A percentile compares a stretch with the other conserved stretches of the same genome.
These are phyloP conservation scores for Nomada lathburiana DNA, from an alignment of 2,888 invertebrate species.

Conservation along the genomic window DNA sequence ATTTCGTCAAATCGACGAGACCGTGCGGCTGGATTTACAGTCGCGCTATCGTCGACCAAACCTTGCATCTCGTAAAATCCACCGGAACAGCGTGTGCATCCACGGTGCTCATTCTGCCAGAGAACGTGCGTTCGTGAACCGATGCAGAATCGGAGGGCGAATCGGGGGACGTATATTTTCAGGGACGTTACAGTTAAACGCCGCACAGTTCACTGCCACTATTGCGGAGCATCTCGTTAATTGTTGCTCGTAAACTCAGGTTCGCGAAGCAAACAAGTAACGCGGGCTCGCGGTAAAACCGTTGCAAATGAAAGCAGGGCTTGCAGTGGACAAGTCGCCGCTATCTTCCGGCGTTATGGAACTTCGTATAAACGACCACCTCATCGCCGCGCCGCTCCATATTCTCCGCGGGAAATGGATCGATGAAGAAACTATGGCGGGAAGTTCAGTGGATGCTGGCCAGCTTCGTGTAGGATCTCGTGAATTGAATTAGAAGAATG, in stretches of 20 bases:
- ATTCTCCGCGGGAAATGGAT: too few species aligned
- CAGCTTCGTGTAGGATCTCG: not conserved
- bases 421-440: not conserved
- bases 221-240: conserved; percentile 59
- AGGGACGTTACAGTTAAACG: conserved; percentile 11
- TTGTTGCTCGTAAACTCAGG: conserved; percentile 37
- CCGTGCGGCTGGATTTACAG: conserved; percentile 28
- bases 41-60: not conserved
- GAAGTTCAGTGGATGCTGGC: not conserved
- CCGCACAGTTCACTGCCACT: conserved; percentile 31
- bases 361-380: not conserved
- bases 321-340: not conserved
- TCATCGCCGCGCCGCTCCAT: not conserved
- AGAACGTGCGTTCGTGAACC: conserved; percentile 17
- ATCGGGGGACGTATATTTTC: conserved; percentile 18
- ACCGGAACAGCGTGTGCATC: not conserved
- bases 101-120: not conserved
- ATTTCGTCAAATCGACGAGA: conserved; percentile 65
- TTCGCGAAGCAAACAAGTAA: conserved; percentile 50
- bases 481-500: not conserved
- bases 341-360: not conserved
- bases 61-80: conserved; percentile 58
- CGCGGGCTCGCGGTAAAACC: not conserved
- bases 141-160: conserved; percentile 40
- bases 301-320: conserved; percentile 10